phyloP scores from a whole-genome alignment of 2,797 vertebrate species.

The Eulemur coronatus region DNA sequence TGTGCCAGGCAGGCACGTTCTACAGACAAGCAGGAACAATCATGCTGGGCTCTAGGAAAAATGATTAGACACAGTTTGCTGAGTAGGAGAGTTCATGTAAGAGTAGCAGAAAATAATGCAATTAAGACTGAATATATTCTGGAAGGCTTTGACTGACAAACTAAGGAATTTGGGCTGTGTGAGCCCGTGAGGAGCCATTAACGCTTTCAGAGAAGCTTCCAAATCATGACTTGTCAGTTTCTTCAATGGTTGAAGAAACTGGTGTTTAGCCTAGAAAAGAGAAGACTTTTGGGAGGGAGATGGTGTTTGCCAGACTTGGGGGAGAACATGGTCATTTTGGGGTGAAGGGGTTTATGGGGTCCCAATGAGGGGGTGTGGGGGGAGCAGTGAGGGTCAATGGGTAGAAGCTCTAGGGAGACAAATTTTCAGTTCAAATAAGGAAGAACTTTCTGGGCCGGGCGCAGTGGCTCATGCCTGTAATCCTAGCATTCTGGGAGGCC shows the following conservation, averaged over 20 bases:
- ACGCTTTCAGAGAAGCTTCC: neutral
- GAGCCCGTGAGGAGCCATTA: neutral
- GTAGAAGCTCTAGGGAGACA: neutral
- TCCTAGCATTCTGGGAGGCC: no score
- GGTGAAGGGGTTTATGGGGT: neutral
- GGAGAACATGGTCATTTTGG: neutral
- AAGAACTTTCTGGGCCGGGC: neutral
- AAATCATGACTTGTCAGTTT: neutral
- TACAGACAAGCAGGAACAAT: neutral
- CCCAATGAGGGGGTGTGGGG: fast-evolving
- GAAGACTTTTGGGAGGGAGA: neutral
- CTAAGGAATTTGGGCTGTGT: neutral
- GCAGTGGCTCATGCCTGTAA: no score
- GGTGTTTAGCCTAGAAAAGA: neutral
- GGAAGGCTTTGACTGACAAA: neutral
- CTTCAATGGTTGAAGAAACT: neutral
- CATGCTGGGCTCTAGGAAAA: neutral
- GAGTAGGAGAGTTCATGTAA: neutral
- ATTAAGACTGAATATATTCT: neutral
- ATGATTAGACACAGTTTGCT: neutral
- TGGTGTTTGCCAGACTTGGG: neutral
- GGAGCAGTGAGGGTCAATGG: neutral
- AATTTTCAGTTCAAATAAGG: neutral
- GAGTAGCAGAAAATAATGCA: neutral
- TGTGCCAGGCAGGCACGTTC: neutral